A percentile compares a stretch with the other conserved stretches of the same genome.
phyloP scores from a whole-genome alignment of 2,797 vertebrate genomes.

The Paratrypauchen microcephalus region DNA sequence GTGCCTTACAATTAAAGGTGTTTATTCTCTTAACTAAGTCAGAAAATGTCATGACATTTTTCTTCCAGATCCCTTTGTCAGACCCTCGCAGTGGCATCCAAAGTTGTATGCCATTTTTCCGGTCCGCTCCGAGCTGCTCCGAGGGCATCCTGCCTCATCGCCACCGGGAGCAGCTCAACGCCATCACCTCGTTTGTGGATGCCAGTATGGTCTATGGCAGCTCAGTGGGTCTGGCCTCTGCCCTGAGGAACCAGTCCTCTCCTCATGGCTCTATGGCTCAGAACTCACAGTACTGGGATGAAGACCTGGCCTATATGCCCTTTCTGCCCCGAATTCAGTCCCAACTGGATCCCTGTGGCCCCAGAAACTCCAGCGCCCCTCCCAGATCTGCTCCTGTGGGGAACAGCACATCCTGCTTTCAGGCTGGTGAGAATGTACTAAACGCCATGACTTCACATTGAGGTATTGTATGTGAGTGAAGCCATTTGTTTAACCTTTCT shows the following conservation, averaged over 20 bases:
- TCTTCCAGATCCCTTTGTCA: constrained; percentile 71
- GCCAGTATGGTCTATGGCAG: constrained; percentile 84
- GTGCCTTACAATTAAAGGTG: not conserved
- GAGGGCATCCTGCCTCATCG: constrained; percentile 35
- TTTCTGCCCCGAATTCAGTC: constrained; percentile 71
- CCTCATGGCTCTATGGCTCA: constrained; percentile 69
- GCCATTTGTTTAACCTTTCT: not conserved
- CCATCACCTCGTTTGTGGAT: constrained; percentile 82
- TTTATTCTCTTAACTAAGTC: not conserved
- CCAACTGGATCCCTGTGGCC: constrained; percentile 76
- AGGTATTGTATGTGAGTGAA: not conserved
- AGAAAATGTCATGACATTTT: not conserved
- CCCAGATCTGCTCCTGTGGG: constrained; percentile 16
- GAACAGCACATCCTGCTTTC: constrained; percentile 78
- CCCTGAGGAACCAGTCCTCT: constrained; percentile 73
- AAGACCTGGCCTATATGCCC: constrained; percentile 73
- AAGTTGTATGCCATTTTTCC: constrained; percentile 88
- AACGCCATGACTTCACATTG: not conserved
- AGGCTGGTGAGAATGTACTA: constrained; percentile 68
- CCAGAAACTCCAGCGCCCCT: constrained; percentile 50
- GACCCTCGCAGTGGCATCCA: constrained; percentile 78
- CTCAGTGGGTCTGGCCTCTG: constrained; percentile 56
- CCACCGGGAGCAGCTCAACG: constrained; percentile 80
- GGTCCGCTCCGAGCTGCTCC: constrained; percentile 82
- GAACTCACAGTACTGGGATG: constrained; percentile 73